Conservation (phyloP, 2,888 invertebrate species). For the Lithophane socia region DNA sequence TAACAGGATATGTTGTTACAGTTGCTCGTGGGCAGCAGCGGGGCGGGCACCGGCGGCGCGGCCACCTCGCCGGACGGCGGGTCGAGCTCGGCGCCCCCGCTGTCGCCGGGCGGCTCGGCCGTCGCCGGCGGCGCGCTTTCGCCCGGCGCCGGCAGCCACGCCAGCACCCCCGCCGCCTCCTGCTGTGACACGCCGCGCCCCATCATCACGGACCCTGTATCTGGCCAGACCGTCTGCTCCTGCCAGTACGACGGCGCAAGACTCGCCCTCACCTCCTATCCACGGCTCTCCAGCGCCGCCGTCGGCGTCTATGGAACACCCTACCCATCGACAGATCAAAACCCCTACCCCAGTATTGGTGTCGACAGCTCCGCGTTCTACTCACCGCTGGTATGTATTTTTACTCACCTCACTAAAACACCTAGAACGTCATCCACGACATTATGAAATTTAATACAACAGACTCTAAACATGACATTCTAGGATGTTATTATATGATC, state of each 20-base stretch:
- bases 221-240: slow-evolving; percentile 98
- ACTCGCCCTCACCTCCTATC: slow-evolving; percentile 95
- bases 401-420: slow-evolving; percentile 10
- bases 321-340: slow-evolving; percentile 97
- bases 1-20: slow-evolving; percentile 76
- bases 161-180: slow-evolving; percentile 89
- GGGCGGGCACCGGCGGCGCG: slow-evolving; percentile 93
- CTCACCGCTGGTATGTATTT: slow-evolving; percentile 96
- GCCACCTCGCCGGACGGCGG: slow-evolving; percentile 93
- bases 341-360: slow-evolving; percentile 97
- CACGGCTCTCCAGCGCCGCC: slow-evolving; percentile 94
- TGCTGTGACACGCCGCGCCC: slow-evolving; percentile 98
- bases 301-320: slow-evolving; percentile 96
- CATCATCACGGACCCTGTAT: slow-evolving; percentile 97
- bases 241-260: slow-evolving; percentile 98
- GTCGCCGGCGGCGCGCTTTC: slow-evolving; percentile 91
- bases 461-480: slow-evolving; percentile 27
- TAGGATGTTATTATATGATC: slow-evolving; percentile 23
- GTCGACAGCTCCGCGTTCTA: slow-evolving; percentile 98
- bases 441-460: not conserved
- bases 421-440: slow-evolving; percentile 24
- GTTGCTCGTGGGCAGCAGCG: slow-evolving; percentile 94
- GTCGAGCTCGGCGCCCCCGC: slow-evolving; percentile 94
- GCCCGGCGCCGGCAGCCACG: slow-evolving; percentile 90
- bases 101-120: slow-evolving; percentile 93